Evolutionary conservation across 2,888 invertebrate species (phyloP).

Genomic region (Chloromyia formosa): DNA sequence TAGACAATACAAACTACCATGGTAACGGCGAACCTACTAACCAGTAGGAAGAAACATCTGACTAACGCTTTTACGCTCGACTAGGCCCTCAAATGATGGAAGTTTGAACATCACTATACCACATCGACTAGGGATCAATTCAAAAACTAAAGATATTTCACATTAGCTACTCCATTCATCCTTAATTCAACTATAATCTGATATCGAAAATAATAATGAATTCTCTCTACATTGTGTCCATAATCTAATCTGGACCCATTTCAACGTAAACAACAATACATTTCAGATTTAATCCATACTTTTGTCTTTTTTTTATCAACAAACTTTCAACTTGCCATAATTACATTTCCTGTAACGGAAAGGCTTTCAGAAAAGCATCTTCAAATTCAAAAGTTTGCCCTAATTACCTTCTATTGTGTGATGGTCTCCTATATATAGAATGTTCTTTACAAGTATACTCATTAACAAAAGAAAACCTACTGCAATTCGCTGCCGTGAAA

Average conservation of each 20-base stretch:
- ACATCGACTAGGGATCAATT: no score
- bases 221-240: no score
- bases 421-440: conserved; percentile 11
- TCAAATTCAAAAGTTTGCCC: conserved; percentile 31
- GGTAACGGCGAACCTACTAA: no score
- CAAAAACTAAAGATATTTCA: no score
- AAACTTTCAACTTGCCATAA: not conserved
- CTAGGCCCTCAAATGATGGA: no score
- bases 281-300: not conserved
- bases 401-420: conserved; percentile 24
- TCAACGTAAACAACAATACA: not conserved
- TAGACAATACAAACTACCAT: no score
- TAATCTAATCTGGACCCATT: not conserved
- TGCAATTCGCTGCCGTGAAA: not conserved
- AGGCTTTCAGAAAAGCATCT: not conserved
- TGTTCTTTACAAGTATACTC: not conserved
- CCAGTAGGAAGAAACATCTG: no score
- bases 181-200: no score
- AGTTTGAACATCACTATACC: no score
- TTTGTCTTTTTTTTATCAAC: not conserved
- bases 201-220: no score
- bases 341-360: conserved; percentile 15
- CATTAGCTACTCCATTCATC: no score
- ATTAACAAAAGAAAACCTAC: not conserved
- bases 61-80: no score